Conservation (phyloP, 2,113 vertebrate species). For the Vulpes ferrilata region DNA sequence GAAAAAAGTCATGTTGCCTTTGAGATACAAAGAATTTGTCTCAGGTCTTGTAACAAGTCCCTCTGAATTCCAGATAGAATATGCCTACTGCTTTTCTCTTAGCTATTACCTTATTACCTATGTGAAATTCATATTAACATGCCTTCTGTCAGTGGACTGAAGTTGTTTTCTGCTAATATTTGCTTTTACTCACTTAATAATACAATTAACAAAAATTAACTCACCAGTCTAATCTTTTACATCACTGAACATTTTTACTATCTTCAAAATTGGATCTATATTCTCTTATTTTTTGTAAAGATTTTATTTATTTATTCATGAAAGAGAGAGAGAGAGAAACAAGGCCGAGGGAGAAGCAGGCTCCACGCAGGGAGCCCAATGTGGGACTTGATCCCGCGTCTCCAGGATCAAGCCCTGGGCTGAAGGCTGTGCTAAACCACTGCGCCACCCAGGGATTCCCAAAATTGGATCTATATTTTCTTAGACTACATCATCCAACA, state of each 20-base stretch:
- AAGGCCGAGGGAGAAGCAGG: too few relatives aligned
- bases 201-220: background rate
- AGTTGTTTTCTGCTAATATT: background rate
- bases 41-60: background rate
- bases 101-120: fast-evolving
- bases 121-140: too few relatives aligned
- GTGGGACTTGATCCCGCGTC: too few relatives aligned
- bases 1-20: background rate
- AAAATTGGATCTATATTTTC: background rate
- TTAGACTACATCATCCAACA: background rate
- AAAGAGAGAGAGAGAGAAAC: too few relatives aligned
- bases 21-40: background rate
- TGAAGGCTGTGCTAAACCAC: too few relatives aligned
- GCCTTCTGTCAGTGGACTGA: background rate
- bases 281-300: too few relatives aligned
- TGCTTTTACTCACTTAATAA: background rate
- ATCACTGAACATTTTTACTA: background rate
- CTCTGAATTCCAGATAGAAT: background rate
- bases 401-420: too few relatives aligned
- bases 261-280: background rate
- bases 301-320: too few relatives aligned
- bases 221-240: background rate
- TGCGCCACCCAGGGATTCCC: too few relatives aligned
- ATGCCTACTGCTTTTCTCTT: too few relatives aligned
- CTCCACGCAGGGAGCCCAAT: too few relatives aligned